Conservation (phyloP, 2,113 vertebrate genomes). For the Perca flavescens region DNA sequence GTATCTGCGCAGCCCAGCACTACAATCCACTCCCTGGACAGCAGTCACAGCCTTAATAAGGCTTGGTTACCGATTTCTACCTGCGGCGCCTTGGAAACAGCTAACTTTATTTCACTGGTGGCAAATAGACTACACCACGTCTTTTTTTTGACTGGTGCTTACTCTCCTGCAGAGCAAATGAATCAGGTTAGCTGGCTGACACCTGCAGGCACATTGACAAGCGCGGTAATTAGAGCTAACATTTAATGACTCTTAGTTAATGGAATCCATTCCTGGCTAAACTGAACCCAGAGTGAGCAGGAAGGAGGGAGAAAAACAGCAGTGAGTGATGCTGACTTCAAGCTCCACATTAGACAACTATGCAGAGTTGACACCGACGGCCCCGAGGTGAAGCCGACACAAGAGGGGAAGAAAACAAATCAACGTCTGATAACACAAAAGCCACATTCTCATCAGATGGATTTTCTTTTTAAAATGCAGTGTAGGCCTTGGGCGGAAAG, state of each 20-base stretch:
- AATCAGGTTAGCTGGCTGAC: conserved; percentile 86
- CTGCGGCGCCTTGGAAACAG: conserved; percentile 38
- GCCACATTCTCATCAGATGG: conserved; percentile 49
- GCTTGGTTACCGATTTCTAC: conserved; percentile 48
- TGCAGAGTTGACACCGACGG: conserved; percentile 39
- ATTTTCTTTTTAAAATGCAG: conserved; percentile 56
- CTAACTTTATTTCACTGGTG: conserved; percentile 44
- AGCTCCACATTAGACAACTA: conserved; percentile 53
- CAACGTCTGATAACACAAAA: conserved; percentile 52
- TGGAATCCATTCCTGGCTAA: conserved; percentile 92
- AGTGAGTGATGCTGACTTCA: conserved; percentile 61
- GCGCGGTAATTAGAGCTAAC: conserved; percentile 94
- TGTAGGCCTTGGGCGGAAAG: conserved; percentile 41
- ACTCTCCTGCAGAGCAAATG: conserved; percentile 81
- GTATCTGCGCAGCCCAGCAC: conserved; percentile 50
- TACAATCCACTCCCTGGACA: conserved; percentile 83
- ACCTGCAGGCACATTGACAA: conserved; percentile 94
- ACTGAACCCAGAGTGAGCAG: conserved; percentile 88
- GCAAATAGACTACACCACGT: conserved; percentile 6
- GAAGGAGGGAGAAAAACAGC: conserved; percentile 60
- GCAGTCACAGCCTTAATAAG: conserved; percentile 51
- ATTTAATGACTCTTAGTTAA: conserved; percentile 98
- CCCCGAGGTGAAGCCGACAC: conserved; percentile 51
- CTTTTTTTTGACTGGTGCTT: conserved; percentile 23
- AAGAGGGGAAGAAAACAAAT: conserved; percentile 43